Evolutionary conservation across 2,113 vertebrate genomes (phyloP).

Genomic region (Nerophis ophidion): DNA sequence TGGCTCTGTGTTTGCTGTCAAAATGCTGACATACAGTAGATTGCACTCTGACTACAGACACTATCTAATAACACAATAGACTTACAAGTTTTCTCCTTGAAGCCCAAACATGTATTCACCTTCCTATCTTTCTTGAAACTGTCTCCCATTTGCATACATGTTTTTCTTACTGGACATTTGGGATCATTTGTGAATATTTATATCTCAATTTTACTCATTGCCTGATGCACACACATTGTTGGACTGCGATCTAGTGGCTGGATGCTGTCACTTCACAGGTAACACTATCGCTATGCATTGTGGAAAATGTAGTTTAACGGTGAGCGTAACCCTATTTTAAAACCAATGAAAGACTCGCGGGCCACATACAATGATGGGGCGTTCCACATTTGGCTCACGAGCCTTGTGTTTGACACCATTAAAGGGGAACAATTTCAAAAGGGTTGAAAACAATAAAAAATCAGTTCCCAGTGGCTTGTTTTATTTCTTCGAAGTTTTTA

Average conservation of each 20-base stretch:
- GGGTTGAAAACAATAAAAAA: too few relatives aligned
- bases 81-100: background rate
- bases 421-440: too few relatives aligned
- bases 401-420: too few relatives aligned
- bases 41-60: background rate
- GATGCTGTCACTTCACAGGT: too few relatives aligned
- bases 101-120: constrained; percentile 5
- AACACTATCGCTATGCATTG: too few relatives aligned
- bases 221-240: background rate
- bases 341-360: too few relatives aligned
- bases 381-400: too few relatives aligned
- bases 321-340: too few relatives aligned
- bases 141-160: constrained; percentile 1
- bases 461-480: too few relatives aligned
- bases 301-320: too few relatives aligned
- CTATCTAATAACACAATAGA: background rate
- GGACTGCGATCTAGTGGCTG: background rate
- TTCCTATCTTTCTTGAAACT: constrained; percentile 10
- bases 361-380: too few relatives aligned
- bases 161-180: constrained; percentile 11
- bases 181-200: background rate
- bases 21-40: background rate
- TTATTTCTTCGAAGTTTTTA: too few relatives aligned
- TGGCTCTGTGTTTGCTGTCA: constrained; percentile 3
- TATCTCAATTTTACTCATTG: background rate